Base-by-base conservation (phyloP, 2,797 vertebrate genomes). In the Gymnocypris eckloni region DNA sequence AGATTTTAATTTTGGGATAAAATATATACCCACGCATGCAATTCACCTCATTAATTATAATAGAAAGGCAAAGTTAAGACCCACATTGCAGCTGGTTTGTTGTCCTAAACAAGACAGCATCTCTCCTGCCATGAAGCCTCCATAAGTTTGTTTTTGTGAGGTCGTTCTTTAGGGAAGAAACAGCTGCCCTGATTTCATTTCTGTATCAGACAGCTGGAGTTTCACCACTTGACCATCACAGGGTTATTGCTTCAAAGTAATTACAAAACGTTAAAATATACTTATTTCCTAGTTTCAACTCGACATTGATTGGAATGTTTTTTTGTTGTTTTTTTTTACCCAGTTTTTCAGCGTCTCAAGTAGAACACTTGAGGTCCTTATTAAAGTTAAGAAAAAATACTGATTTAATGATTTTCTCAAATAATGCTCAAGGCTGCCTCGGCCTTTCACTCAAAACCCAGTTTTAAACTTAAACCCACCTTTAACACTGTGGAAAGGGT, bases 181-280 rank as follows among this genome's bases (percentile, higher is more conserved):
- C 37, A 50, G 18, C 25, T 83, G 82, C 20, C 71, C 71, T 83
- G 18, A 64, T 83, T 83, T 75, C 2, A 66, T 66, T 83, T 66
- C 15, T 41, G 9, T 33, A 43, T 83, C 82, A 54, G 9, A 43
- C 39, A 61, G 71, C n/a, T 39, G 52, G 69, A 6, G 43, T 75
- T 64, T 77, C 10, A 39, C 37, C 70, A n/a, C 52, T 18, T 82
- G n/a, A 61, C 37, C 70, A 45, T 73, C 12, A 37, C 71, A 66
- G 66, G 43, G 71, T 66, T 76, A 76, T 25, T 66, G 54, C 22
- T 73, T 39, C 25, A 56, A 45, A 48, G 59, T 18, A 20, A 28
- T 20, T 45, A 25, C 6, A 28, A 54, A 28, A 28, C 6, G 11
- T 80, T 50, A 22, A 6, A 12, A 67, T 22, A 50, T 20, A 71